These are phyloP conservation scores for Tricholauxania praeusta DNA, from an alignment of 2,888 invertebrate species.

Conservation along the genomic window DNA sequence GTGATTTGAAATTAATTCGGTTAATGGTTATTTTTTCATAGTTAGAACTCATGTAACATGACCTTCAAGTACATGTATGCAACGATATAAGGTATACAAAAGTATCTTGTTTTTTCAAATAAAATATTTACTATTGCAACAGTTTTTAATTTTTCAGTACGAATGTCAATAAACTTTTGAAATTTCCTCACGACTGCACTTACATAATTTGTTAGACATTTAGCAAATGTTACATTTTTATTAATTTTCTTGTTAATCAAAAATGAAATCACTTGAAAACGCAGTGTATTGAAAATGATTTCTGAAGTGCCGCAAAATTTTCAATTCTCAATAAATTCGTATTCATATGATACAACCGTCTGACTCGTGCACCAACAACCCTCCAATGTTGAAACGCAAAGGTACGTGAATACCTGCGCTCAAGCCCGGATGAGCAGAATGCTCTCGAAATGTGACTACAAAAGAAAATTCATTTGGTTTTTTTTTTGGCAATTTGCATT, in stretches of 20 bases:
- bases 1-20: no score
- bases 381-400: neutral
- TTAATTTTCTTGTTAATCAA: neutral
- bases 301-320: constrained; percentile 47
- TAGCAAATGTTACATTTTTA: neutral
- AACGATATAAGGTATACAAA: no score
- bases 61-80: no score
- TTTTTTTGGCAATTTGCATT: constrained; percentile 12
- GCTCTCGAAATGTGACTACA: constrained; percentile 25
- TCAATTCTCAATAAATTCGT: constrained; percentile 1
- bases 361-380: neutral
- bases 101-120: no score
- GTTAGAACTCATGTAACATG: no score
- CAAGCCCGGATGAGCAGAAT: constrained; percentile 9
- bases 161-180: neutral
- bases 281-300: constrained; percentile 55
- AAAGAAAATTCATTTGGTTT: constrained; percentile 16
- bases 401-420: neutral
- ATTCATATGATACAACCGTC: neutral
- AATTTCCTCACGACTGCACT: neutral
- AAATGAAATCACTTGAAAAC: constrained; percentile 47
- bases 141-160: no score
- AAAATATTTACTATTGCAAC: no score
- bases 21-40: no score
- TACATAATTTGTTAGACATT: neutral